phyloP scores from a whole-genome alignment of 2,888 invertebrate genomes.

The Drosophila parthenogenetica region DNA sequence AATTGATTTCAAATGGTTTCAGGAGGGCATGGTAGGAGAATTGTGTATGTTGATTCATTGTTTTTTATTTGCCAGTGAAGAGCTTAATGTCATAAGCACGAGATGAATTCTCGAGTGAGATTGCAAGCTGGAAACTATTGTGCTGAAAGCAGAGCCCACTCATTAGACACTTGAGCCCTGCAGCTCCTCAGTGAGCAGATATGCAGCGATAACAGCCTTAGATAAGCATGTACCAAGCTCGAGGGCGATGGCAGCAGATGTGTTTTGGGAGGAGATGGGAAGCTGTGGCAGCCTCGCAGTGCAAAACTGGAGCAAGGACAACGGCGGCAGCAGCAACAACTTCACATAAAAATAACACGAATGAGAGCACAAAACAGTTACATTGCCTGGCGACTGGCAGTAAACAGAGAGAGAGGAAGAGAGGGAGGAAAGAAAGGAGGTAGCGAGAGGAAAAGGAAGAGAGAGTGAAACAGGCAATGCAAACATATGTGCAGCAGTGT shows the following conservation, averaged over 20 bases:
- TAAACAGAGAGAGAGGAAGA: constrained; percentile 12
- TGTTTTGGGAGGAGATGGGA: background rate
- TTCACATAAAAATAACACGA: constrained; percentile 57
- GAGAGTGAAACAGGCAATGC: constrained; percentile 1
- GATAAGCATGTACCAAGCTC: constrained; percentile 51
- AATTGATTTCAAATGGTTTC: constrained; percentile 78
- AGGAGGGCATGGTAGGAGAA: constrained; percentile 5
- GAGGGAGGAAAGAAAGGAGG: background rate
- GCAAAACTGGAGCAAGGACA: constrained; percentile 75
- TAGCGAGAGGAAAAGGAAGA: background rate
- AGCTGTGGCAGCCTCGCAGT: constrained; percentile 39
- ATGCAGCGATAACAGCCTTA: constrained; percentile 65
- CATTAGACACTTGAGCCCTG: constrained; percentile 64
- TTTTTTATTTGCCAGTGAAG: constrained; percentile 46
- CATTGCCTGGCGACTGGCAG: constrained; percentile 35
- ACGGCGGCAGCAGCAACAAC: constrained; percentile 60
- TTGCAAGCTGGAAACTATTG: constrained; percentile 26
- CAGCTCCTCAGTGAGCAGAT: constrained; percentile 38
- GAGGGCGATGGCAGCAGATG: background rate
- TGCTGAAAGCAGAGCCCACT: constrained; percentile 46
- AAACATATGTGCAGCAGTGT: constrained; percentile 37
- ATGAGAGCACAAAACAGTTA: constrained; percentile 34
- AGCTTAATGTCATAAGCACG: constrained; percentile 53
- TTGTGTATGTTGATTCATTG: constrained; percentile 33
- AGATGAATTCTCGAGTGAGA: constrained; percentile 43